These are phyloP conservation scores for Ptilonorhynchus violaceus DNA, from an alignment of 2,113 vertebrate species.

Conservation along the genomic window DNA sequence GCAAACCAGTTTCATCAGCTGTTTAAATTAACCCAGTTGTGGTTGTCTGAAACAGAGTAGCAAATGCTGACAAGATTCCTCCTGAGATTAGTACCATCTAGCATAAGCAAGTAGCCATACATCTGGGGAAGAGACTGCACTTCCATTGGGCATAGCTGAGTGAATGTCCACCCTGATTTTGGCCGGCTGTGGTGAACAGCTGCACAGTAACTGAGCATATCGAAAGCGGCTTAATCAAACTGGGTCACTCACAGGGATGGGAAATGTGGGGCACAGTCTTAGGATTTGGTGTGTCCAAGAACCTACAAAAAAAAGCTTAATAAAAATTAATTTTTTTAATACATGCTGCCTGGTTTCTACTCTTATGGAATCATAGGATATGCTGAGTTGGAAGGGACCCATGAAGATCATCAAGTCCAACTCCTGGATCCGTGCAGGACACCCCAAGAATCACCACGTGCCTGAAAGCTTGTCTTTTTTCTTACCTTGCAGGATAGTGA, in stretches of 20 bases:
- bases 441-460: not conserved
- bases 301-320: not conserved
- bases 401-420: fast-evolving
- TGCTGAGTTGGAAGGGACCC: not conserved
- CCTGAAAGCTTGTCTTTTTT: not conserved
- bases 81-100: not conserved
- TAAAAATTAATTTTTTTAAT: not conserved
- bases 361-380: not conserved
- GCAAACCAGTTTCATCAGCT: not conserved
- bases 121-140: not conserved
- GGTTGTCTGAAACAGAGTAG: not conserved
- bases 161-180: not conserved
- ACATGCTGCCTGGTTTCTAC: not conserved
- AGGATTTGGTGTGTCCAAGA: not conserved
- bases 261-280: not conserved
- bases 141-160: not conserved
- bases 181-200: not conserved
- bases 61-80: not conserved
- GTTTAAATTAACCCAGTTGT: not conserved
- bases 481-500: not conserved
- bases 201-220: not conserved
- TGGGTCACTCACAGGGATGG: not conserved
- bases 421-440: not conserved
- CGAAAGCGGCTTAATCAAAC: not conserved
- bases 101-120: not conserved